These are phyloP conservation scores for Eristalinus aeneus DNA, from an alignment of 2,888 invertebrate species.

Conservation along the genomic window DNA sequence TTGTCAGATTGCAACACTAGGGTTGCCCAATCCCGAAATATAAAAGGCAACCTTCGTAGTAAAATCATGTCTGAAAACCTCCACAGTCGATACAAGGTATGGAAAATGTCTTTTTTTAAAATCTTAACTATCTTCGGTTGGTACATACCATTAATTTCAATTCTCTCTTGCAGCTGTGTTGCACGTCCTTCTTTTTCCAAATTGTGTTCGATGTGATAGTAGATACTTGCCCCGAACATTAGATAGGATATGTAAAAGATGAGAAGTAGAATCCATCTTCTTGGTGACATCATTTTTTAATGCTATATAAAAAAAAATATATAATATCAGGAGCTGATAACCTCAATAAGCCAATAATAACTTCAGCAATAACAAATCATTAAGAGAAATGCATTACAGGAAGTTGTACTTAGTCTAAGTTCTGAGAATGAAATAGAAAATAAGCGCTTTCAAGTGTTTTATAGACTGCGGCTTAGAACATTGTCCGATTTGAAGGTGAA, in stretches of 20 bases:
- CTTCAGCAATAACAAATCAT: background rate
- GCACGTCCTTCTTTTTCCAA: slow-evolving; percentile 85
- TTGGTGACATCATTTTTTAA: slow-evolving; percentile 86
- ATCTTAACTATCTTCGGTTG: too few species aligned
- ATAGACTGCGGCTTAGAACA: background rate
- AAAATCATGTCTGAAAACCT: too few species aligned
- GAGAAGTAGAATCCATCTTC: slow-evolving; percentile 89
- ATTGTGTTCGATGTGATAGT: slow-evolving; percentile 90
- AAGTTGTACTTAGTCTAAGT: background rate
- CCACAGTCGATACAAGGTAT: too few species aligned
- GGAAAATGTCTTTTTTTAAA: background rate
- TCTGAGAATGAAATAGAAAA: background rate
- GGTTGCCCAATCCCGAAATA: too few species aligned
- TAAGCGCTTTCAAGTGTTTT: background rate
- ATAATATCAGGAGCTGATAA: background rate
- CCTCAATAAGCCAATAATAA: background rate
- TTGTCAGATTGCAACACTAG: too few species aligned
- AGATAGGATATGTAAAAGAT: slow-evolving; percentile 89
- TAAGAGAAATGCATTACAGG: background rate
- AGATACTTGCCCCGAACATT: slow-evolving; percentile 91
- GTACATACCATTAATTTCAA: slow-evolving; percentile 87
- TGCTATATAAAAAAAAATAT: slow-evolving; percentile 19
- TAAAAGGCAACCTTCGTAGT: too few species aligned
- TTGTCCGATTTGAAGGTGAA: background rate
- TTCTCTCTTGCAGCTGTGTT: slow-evolving; percentile 84